A percentile compares a stretch with the other conserved stretches of the same genome.
Evolutionary conservation across 64 coral and sea anemone genomes (phyloP).

Genomic region (Porites lutea): DNA sequence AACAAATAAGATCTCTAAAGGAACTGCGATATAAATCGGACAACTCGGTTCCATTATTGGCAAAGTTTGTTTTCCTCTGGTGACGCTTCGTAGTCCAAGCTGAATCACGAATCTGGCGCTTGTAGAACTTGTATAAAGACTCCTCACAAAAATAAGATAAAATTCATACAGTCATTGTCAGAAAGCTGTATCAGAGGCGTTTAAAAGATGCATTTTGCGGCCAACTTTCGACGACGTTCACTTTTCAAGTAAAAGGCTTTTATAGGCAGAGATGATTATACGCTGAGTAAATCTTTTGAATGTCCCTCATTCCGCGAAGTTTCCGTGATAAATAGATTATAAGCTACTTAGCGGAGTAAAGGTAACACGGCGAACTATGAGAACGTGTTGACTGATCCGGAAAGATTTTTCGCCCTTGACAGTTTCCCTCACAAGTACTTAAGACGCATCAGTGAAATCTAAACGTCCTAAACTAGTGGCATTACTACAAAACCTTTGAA

Average conservation of each 20-base stretch:
- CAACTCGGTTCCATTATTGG: neutral
- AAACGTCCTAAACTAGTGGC: no score
- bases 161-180: no score
- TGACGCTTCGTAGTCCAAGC: neutral
- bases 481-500: neutral
- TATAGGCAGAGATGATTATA: neutral
- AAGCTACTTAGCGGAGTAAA: neutral
- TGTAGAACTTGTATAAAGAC: no score
- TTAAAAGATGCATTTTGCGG: neutral
- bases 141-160: no score
- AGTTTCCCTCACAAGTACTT: neutral
- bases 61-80: neutral
- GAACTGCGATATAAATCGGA: neutral
- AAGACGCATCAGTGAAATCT: no score
- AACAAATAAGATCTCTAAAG: conserved; percentile 19
- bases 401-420: conserved; percentile 1
- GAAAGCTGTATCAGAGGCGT: neutral
- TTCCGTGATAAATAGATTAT: conserved; percentile 15
- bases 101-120: neutral
- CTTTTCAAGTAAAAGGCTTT: neutral
- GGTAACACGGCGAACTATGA: neutral
- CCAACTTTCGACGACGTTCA: neutral
- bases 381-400: conserved; percentile 18
- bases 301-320: neutral
- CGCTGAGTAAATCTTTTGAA: neutral